Evolutionary conservation across 2,113 vertebrate species (phyloP).

Genomic region (Serinus canaria): DNA sequence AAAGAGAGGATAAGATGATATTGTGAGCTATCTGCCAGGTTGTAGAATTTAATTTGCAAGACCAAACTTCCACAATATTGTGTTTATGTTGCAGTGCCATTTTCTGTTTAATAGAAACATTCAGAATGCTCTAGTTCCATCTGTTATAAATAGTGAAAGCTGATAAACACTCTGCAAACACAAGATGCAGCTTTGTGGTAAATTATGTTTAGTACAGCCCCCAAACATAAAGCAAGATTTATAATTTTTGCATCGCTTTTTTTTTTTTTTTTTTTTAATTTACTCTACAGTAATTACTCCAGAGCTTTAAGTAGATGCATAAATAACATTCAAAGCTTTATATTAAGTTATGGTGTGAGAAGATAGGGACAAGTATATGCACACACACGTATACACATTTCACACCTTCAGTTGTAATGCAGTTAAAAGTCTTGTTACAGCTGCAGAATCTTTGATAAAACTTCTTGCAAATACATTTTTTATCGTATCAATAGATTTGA

Average conservation of each 20-base stretch:
- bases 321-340: conserved; percentile 72
- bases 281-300: conserved; percentile 63
- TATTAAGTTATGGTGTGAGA: conserved; percentile 60
- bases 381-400: neutral
- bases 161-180: conserved; percentile 76
- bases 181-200: conserved; percentile 74
- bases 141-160: conserved; percentile 75
- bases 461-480: conserved; percentile 62
- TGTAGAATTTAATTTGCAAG: conserved; percentile 78
- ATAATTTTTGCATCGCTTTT: conserved; percentile 62
- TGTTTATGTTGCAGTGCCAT: conserved; percentile 74
- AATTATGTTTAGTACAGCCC: conserved; percentile 61
- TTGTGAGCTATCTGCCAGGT: conserved; percentile 71
- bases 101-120: conserved; percentile 80
- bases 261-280: conserved; percentile 30
- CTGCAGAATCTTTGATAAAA: conserved; percentile 63
- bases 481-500: conserved; percentile 29
- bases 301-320: conserved; percentile 61
- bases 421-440: conserved; percentile 57
- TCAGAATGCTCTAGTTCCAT: conserved; percentile 74
- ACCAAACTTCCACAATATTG: conserved; percentile 77
- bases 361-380: conserved; percentile 36
- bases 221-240: conserved; percentile 74
- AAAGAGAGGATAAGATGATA: conserved; percentile 62
- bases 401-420: conserved; percentile 54